Percentiles rank a stretch among this genome's conserved stretches.
phyloP scores from a whole-genome alignment of 2,113 vertebrate species.

The Polypterus bichir region DNA sequence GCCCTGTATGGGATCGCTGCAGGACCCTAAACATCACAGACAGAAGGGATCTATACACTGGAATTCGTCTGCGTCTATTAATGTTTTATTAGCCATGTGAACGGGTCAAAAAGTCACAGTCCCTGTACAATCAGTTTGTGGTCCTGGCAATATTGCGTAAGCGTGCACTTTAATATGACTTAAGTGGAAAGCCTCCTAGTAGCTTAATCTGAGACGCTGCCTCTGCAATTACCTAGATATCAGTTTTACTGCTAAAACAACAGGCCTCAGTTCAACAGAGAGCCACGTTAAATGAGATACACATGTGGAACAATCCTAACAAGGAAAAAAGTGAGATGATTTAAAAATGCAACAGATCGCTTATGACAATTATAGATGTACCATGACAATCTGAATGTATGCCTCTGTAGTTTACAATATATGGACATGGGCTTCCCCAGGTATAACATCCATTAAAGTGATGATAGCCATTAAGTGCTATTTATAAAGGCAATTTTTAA shows the following conservation, averaged over 20 bases:
- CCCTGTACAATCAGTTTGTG: conserved; percentile 29
- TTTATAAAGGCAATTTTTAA: conserved; percentile 10
- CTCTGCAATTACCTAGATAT: conserved; percentile 11
- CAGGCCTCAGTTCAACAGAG: conserved; percentile 16
- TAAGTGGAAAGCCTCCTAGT: conserved; percentile 18
- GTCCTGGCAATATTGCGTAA: conserved; percentile 27
- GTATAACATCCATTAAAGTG: conserved; percentile 19
- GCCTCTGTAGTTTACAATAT: conserved; percentile 2
- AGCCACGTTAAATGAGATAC: conserved; percentile 16
- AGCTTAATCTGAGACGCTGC: conserved; percentile 18
- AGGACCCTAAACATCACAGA: conserved; percentile 58
- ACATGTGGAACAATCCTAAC: conserved; percentile 15
- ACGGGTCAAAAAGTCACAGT: conserved; percentile 53
- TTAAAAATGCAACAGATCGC: conserved; percentile 11
- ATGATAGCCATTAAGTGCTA: background rate
- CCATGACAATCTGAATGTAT: conserved; percentile 11
- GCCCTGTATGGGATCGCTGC: conserved; percentile 65
- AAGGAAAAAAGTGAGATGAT: conserved; percentile 17
- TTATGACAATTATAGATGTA: background rate
- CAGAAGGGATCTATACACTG: conserved; percentile 50
- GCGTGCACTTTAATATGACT: conserved; percentile 30
- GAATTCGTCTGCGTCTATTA: conserved; percentile 58
- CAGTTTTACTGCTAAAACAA: conserved; percentile 25
- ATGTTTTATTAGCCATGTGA: conserved; percentile 63
- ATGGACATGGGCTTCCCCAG: conserved; percentile 5